Conservation (phyloP, 2,797 vertebrate genomes). For the Coilia nasus region DNA sequence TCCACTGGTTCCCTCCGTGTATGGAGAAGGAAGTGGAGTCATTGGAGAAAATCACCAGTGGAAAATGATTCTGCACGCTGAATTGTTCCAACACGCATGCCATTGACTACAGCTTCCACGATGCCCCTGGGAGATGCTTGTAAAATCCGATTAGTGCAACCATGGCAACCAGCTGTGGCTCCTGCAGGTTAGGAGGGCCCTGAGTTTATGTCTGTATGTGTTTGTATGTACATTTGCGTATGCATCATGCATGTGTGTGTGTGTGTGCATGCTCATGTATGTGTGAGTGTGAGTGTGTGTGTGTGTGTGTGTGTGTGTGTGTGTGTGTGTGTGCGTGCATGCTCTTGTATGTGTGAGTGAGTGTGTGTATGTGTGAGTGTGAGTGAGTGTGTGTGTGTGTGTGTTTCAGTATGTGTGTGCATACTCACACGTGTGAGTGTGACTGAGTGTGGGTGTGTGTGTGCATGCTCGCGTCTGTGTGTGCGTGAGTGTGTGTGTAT, state of each 20-base stretch:
- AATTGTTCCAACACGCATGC: conserved; percentile 1
- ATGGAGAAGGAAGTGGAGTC: neutral
- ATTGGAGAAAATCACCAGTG: neutral
- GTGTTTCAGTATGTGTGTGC: too few relatives aligned
- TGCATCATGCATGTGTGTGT: neutral
- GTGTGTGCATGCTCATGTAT: neutral
- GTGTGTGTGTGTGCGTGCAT: too few relatives aligned
- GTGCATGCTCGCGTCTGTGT: neutral
- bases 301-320: neutral
- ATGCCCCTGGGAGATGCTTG: neutral
- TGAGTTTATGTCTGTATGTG: neutral
- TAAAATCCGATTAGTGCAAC: neutral
- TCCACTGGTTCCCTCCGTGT: neutral
- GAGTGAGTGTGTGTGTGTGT: neutral
- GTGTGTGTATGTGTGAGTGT: neutral
- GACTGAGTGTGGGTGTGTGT: neutral
- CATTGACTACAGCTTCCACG: neutral
- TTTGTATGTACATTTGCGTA: too few relatives aligned
- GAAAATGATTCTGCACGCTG: neutral
- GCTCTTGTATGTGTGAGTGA: neutral
- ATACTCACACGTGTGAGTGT: too few relatives aligned
- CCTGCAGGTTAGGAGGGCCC: neutral
- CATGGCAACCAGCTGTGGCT: conserved; percentile 8
- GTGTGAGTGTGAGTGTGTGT: neutral
- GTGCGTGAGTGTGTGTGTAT: neutral